Conservation (phyloP, 2,113 vertebrate genomes). For the Hyperopisus bebe region DNA sequence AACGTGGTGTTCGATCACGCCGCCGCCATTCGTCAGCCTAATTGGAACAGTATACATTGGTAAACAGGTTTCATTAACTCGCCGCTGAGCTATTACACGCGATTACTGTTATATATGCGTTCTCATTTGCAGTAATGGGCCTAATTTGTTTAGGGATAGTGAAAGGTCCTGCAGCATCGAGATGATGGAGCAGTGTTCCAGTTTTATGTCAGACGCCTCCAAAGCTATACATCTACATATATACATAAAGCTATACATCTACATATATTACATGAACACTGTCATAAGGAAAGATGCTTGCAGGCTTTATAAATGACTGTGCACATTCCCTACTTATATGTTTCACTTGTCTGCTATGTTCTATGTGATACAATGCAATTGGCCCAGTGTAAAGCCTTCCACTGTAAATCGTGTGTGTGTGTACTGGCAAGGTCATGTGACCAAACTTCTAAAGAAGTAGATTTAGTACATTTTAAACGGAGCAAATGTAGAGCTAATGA, state of each 20-base stretch:
- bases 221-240: background rate
- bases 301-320: background rate
- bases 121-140: background rate
- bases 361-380: background rate
- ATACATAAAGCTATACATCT: background rate
- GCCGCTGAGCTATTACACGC: background rate
- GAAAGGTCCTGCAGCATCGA: background rate
- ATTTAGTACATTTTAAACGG: background rate
- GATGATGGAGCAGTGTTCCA: background rate
- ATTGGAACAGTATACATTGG: background rate
- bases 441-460: background rate
- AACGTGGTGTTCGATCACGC: background rate
- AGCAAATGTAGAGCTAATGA: background rate
- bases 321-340: background rate
- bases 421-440: background rate
- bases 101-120: background rate
- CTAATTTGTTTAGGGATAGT: constrained; percentile 1
- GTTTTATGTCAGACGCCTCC: background rate
- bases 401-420: background rate
- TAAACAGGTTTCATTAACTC: background rate
- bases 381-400: background rate
- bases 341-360: background rate
- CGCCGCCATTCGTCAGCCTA: background rate
- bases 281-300: background rate
- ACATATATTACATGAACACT: background rate